phyloP scores from a whole-genome alignment of 2,797 vertebrate genomes.

The Mareca penelope region DNA sequence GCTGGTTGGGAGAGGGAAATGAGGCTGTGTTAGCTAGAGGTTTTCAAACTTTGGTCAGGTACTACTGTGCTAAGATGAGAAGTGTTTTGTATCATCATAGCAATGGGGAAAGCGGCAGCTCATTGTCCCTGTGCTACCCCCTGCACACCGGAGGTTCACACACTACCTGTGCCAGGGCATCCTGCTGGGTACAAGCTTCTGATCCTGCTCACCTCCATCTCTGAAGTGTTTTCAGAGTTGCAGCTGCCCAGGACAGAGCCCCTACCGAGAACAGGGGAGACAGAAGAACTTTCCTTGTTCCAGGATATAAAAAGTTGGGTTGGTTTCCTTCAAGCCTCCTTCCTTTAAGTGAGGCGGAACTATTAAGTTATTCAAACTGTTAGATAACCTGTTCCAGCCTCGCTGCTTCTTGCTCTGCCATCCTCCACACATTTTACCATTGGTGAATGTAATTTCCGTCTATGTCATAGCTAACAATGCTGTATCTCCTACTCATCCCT shows the following conservation, averaged over 20 bases:
- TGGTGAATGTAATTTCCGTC: background rate
- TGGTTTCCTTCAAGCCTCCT: background rate
- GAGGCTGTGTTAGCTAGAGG: background rate
- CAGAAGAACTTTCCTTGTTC: background rate
- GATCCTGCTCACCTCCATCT: background rate
- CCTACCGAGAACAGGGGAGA: background rate
- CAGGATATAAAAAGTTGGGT: rapidly evolving
- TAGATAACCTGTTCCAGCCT: background rate
- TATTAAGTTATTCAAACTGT: background rate
- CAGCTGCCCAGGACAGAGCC: background rate
- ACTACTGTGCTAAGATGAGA: background rate
- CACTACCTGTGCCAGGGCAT: background rate
- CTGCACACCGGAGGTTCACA: rapidly evolving
- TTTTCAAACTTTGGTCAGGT: background rate
- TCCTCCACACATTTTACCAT: background rate
- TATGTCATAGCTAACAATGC: background rate
- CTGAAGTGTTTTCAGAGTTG: background rate
- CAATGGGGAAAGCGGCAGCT: rapidly evolving
- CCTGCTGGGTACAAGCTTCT: background rate
- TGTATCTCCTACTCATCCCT: background rate
- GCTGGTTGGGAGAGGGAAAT: background rate
- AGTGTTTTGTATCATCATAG: background rate
- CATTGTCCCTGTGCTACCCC: too few relatives aligned
- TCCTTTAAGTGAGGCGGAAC: background rate
- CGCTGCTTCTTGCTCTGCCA: background rate